Evolutionary conservation across 2,888 invertebrate genomes (phyloP).

Genomic region (Apamea epomidion): DNA sequence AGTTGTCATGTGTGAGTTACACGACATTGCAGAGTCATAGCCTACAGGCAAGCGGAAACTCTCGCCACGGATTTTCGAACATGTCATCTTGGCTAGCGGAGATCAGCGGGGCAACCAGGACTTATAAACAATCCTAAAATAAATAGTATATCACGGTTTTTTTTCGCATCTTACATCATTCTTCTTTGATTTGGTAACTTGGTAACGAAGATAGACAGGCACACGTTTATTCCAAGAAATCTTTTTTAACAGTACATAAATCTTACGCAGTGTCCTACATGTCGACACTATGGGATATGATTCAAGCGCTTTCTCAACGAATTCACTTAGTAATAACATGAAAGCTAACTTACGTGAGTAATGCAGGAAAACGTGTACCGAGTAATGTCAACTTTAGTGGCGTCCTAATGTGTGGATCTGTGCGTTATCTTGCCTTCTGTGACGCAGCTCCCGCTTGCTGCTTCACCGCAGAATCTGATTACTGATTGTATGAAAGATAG

Average conservation of each 20-base stretch:
- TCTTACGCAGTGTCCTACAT: conserved; percentile 42
- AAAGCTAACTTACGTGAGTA: conserved; percentile 65
- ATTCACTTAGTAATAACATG: conserved; percentile 67
- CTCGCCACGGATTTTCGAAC: background rate
- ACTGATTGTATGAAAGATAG: conserved; percentile 68
- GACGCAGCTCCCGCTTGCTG: conserved; percentile 70
- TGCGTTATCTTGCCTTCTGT: conserved; percentile 74
- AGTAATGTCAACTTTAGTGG: conserved; percentile 75
- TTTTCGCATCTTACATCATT: background rate
- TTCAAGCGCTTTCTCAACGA: conserved; percentile 72
- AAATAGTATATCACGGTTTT: background rate
- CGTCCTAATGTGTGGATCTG: conserved; percentile 77
- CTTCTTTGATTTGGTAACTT: conserved; percentile 4
- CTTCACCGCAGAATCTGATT: conserved; percentile 66
- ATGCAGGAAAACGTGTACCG: conserved; percentile 75
- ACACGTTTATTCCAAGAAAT: conserved; percentile 23
- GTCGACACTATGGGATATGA: conserved; percentile 58
- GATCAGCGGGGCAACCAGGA: background rate
- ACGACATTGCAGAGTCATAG: conserved; percentile 29
- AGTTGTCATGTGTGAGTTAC: conserved; percentile 47
- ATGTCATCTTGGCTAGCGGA: conserved; percentile 11
- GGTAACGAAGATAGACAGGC: background rate
- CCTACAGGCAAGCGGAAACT: conserved; percentile 12
- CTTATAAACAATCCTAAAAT: background rate
- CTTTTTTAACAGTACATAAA: conserved; percentile 17